These are phyloP conservation scores for Cheilosia grossa DNA, from an alignment of 2,888 invertebrate genomes.

Conservation along the genomic window DNA sequence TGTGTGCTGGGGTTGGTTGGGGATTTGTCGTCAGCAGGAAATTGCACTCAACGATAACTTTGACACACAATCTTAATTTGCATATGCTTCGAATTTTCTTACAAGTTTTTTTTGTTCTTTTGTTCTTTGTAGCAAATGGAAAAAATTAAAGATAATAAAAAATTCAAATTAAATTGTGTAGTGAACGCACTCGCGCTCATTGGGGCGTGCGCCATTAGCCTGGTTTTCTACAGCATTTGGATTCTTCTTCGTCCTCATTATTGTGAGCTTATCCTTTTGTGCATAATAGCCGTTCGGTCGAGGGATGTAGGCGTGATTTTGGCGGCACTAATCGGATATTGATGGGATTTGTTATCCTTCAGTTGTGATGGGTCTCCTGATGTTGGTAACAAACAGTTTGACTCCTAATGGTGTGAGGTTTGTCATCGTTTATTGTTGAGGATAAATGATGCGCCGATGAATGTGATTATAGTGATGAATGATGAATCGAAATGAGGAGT, in stretches of 20 bases:
- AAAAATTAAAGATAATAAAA: conserved; percentile 15
- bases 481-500: too few relatives aligned
- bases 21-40: conserved; percentile 26
- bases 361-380: not conserved
- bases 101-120: conserved; percentile 6
- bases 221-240: not conserved
- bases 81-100: conserved; percentile 58
- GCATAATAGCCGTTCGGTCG: not conserved
- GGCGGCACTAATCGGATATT: conserved; percentile 32
- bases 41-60: conserved; percentile 65
- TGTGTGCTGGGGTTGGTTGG: not conserved
- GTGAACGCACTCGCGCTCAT: conserved; percentile 17
- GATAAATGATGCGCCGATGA: too few relatives aligned
- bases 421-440: too few relatives aligned
- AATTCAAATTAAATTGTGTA: conserved; percentile 49
- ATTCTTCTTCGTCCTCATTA: conserved; percentile 11
- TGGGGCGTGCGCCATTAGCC: conserved; percentile 55
- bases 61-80: conserved; percentile 60
- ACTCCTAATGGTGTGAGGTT: too few relatives aligned
- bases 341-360: conserved; percentile 30
- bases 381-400: not conserved
- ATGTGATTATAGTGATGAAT: too few relatives aligned
- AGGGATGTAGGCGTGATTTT: conserved; percentile 4
- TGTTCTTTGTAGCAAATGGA: not conserved
- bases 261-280: conserved; percentile 20